Conservation (phyloP, 2,888 invertebrate genomes). For the Drosophila imparisetae region DNA sequence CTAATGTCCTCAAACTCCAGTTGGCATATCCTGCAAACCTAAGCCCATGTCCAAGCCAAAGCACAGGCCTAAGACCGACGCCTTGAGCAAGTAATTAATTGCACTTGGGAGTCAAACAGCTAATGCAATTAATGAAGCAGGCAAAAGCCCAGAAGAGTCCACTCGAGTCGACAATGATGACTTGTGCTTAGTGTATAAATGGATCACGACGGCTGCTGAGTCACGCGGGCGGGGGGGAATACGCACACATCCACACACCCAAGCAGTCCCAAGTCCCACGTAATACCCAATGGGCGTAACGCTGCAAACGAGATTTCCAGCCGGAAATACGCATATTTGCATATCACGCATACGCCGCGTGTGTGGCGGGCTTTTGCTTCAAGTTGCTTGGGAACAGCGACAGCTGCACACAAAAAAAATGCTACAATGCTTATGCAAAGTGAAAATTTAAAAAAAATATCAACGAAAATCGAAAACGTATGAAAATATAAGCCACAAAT, state of each 20-base stretch:
- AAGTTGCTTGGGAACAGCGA: slow-evolving; percentile 22
- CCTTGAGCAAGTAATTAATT: slow-evolving; percentile 39
- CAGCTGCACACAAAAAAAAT: slow-evolving; percentile 36
- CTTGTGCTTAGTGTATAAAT: slow-evolving; percentile 29
- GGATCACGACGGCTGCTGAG: slow-evolving; percentile 34
- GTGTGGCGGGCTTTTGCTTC: not conserved
- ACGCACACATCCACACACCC: not conserved
- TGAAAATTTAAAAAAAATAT: slow-evolving; percentile 27
- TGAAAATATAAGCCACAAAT: slow-evolving; percentile 16
- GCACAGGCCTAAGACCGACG: not conserved
- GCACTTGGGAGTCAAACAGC: slow-evolving; percentile 14
- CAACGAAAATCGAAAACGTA: not conserved
- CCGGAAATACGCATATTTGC: slow-evolving; percentile 31
- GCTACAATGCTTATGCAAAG: slow-evolving; percentile 50
- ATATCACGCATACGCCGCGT: slow-evolving; percentile 58
- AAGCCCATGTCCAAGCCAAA: not conserved
- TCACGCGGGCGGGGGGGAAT: slow-evolving; percentile 6
- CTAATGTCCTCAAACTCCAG: not conserved
- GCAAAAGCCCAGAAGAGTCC: slow-evolving; percentile 19
- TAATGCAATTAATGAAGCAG: slow-evolving; percentile 42
- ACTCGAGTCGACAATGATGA: slow-evolving; percentile 31
- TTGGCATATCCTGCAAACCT: not conserved
- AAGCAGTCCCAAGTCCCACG: not conserved
- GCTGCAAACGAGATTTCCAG: slow-evolving; percentile 5
- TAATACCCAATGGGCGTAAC: not conserved